Conservation (phyloP, 2,888 invertebrate genomes). For the Carcina quercana region DNA sequence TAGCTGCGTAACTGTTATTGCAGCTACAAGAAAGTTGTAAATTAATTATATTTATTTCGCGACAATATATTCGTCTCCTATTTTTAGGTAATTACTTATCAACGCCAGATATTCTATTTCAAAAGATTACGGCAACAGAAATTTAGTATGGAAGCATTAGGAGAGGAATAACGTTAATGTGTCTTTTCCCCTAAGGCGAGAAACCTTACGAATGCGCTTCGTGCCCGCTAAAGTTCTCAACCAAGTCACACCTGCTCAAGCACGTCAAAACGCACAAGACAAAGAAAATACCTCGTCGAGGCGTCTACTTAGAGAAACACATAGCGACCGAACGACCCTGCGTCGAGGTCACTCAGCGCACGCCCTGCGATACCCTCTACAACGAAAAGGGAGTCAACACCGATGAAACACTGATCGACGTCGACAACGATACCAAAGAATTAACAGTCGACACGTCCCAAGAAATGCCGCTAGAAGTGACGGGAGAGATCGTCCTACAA, state of each 20-base stretch:
- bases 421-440: conserved; percentile 8
- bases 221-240: conserved; percentile 42
- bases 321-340: no score
- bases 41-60: no score
- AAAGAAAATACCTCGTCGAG: conserved; percentile 24
- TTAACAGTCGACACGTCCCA: conserved; percentile 22
- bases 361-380: neutral
- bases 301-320: no score
- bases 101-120: no score
- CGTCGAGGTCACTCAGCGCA: neutral
- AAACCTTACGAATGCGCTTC: conserved; percentile 52
- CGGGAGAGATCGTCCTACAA: conserved; percentile 38
- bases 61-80: no score
- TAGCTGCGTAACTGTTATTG: no score
- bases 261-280: conserved; percentile 42
- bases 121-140: no score
- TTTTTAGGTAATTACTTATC: no score
- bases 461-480: conserved; percentile 38
- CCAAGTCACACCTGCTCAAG: conserved; percentile 43
- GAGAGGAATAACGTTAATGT: no score
- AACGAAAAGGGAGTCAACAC: neutral
- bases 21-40: no score
- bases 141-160: no score
- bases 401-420: conserved; percentile 8
- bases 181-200: conserved; percentile 47